phyloP scores from a whole-genome alignment of 2,113 vertebrate species.

The Lampris megalopsis region DNA sequence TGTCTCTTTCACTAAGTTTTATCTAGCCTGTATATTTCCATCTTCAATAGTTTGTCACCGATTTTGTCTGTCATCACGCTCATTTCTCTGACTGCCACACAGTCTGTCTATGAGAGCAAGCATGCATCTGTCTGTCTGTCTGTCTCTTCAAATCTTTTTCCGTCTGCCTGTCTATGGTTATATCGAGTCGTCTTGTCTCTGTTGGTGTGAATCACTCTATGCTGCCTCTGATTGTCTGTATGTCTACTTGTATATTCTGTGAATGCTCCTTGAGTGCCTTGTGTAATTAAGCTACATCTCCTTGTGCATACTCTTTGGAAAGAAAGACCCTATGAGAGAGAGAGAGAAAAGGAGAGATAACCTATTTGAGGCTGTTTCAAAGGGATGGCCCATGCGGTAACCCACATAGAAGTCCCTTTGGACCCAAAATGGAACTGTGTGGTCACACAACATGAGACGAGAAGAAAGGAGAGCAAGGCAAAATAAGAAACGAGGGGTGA shows the following conservation, averaged over 20 bases:
- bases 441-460: neutral
- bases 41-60: too few relatives aligned
- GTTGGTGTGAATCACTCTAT: too few relatives aligned
- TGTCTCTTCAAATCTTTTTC: too few relatives aligned
- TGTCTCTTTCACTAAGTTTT: too few relatives aligned
- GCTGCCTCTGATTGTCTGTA: neutral
- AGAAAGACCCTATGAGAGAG: neutral
- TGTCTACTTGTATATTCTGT: slow-evolving; percentile 30
- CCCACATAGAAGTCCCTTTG: slow-evolving; percentile 16
- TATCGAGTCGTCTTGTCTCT: too few relatives aligned
- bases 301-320: slow-evolving; percentile 7
- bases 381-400: slow-evolving; percentile 38
- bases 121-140: too few relatives aligned
- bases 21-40: too few relatives aligned
- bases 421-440: slow-evolving; percentile 20
- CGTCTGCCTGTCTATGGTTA: too few relatives aligned
- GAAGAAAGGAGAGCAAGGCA: neutral
- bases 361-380: slow-evolving; percentile 28
- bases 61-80: too few relatives aligned
- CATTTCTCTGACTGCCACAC: too few relatives aligned
- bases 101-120: too few relatives aligned
- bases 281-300: neutral
- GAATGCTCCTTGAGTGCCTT: slow-evolving; percentile 1
- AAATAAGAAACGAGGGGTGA: neutral
- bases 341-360: neutral